Base-by-base conservation (phyloP, 2,113 vertebrate species). In the Anseranas semipalmata region DNA sequence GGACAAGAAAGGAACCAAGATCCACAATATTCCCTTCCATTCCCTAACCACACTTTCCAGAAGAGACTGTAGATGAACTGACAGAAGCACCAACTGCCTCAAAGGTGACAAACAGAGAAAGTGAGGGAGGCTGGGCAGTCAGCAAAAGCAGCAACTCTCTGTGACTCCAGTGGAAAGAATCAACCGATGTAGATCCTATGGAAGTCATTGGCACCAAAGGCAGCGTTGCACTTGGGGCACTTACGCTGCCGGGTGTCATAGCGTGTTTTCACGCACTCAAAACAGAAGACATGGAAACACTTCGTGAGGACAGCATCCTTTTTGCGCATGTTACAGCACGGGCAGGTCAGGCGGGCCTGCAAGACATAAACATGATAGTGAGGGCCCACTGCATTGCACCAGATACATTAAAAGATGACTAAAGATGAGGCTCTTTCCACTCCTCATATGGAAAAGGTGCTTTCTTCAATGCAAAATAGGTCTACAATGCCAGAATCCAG, bases 271-370 rank as follows among this genome's bases (percentile, higher is more conserved):
- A 99, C 99, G 14, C 99, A 99, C 97, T 99, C 99, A 6, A 99
- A 99, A 97, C 99, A 99, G 98, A 99, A 99, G 58, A 99, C 99
- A 0, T 99, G 99, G 94, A 99, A 99, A 95, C 99, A 99, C 97
- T 99, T 99, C 21, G 99, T 99, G 85, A 99, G 98, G 4, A 99
- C 99, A 0, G 99, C 99, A 5, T 99, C 99, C 98, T 99, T 99
- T 93, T 99, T 99, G 66, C 99, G 99, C 73, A 99, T 99, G 97
- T 99, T 99, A 87, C 99, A 99, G 98, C 99, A 99, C 0, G 99
- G 99, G 95, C 99, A 99, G 6, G 99, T 99, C 95, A 99, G 98
- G 9, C 99, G 98, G 7, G 99, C 99, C 99, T 99, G 90, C 15
- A 81, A 81, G 72, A 81, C 56, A 73, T 10, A 76, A 56, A 70